Percentiles rank a stretch among this genome's conserved stretches.
Conservation (phyloP, 1,140 invertebrate genomes). For the Bradysia coprophila region DNA sequence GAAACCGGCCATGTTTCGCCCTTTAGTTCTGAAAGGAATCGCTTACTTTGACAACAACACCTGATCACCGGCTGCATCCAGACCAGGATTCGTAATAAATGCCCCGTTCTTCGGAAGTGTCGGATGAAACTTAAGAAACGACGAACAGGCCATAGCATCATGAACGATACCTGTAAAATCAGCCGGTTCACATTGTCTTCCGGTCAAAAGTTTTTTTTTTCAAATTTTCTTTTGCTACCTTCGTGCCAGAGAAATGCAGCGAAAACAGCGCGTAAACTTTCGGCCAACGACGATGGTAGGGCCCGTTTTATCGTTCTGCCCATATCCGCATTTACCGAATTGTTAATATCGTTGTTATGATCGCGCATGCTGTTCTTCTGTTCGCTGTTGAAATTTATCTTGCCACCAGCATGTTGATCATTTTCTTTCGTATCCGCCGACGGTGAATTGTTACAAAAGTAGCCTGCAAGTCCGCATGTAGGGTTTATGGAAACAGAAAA, state of each 20-base stretch:
- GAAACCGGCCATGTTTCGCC: conserved; percentile 5
- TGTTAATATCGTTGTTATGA: not conserved
- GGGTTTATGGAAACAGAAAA: no score
- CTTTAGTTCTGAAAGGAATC: no score
- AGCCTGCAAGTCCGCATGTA: no score
- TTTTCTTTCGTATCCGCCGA: no score
- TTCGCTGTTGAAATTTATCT: conserved; percentile 5
- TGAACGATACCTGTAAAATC: conserved; percentile 87
- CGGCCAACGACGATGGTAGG: conserved; percentile 80
- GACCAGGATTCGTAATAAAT: conserved; percentile 43
- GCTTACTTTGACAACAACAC: no score
- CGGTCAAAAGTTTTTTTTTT: no score
- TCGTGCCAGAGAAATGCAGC: conserved; percentile 95
- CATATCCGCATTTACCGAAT: conserved; percentile 14
- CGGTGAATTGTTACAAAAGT: no score
- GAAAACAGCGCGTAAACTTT: conserved; percentile 83
- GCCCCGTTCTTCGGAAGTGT: conserved; percentile 63
- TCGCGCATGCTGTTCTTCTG: not conserved
- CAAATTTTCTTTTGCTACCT: no score
- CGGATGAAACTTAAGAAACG: conserved; percentile 90
- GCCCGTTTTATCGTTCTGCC: conserved; percentile 41
- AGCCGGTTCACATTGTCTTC: no score
- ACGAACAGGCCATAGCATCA: conserved; percentile 93
- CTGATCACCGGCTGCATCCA: no score
- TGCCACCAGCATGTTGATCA: conserved; percentile 14